Conservation (phyloP, 2,888 invertebrate species). For the Halictus ligatus region DNA sequence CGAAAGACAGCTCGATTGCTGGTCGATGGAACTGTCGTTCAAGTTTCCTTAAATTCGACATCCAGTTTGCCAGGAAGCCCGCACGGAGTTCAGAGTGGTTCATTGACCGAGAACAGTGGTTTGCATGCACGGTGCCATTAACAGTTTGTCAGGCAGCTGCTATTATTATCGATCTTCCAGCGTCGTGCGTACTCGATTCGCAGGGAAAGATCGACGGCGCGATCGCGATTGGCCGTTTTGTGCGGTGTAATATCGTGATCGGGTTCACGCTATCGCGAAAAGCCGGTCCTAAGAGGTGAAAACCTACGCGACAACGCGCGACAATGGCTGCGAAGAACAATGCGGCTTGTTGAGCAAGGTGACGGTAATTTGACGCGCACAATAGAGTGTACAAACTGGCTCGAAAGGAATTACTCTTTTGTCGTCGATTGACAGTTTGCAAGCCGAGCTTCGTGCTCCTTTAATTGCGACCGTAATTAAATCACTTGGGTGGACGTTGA, state of each 20-base stretch:
- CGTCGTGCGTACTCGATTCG: slow-evolving; percentile 12
- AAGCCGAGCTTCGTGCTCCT: neutral
- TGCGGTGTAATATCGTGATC: slow-evolving; percentile 17
- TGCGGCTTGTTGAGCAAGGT: slow-evolving; percentile 65
- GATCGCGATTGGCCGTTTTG: neutral
- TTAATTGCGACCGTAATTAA: slow-evolving; percentile 24
- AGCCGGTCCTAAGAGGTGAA: slow-evolving; percentile 25
- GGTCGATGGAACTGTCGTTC: neutral
- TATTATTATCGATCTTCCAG: slow-evolving; percentile 37
- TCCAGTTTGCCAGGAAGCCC: neutral
- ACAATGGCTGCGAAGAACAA: slow-evolving; percentile 67
- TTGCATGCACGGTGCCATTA: slow-evolving; percentile 30
- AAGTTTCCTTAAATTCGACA: neutral
- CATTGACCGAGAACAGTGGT: slow-evolving; percentile 29
- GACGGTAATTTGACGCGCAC: slow-evolving; percentile 63
- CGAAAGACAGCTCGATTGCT: too few relatives aligned
- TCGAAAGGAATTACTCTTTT: slow-evolving; percentile 51
- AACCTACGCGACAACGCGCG: slow-evolving; percentile 68
- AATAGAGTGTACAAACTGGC: slow-evolving; percentile 40
- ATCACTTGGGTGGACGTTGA: neutral
- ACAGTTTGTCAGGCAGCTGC: slow-evolving; percentile 25
- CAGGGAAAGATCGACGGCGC: slow-evolving; percentile 3
- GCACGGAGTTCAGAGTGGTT: slow-evolving; percentile 33
- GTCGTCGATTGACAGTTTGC: slow-evolving; percentile 30
- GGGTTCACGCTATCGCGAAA: slow-evolving; percentile 5